phyloP scores from a whole-genome alignment of 2,888 invertebrate species.

The Oxycera nigricornis region DNA sequence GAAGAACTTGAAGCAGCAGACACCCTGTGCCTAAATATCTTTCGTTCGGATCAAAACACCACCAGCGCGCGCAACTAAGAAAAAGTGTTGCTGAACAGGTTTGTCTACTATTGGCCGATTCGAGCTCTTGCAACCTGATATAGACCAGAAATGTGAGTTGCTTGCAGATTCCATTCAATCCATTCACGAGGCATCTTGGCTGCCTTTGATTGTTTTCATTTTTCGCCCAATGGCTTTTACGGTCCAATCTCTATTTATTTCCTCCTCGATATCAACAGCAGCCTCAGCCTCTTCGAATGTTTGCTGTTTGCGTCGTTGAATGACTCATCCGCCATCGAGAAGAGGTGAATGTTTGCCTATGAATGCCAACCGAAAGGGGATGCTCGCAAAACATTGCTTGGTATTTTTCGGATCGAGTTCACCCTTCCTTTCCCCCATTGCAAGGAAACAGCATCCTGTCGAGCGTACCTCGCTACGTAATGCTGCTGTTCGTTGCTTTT shows the following conservation, averaged over 20 bases:
- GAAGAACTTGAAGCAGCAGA: not conserved
- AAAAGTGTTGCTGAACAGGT: not conserved
- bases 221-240: no score
- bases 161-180: not conserved
- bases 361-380: not conserved
- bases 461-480: no score
- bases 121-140: not conserved
- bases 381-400: no score
- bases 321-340: slow-evolving; percentile 6
- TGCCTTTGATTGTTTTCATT: no score
- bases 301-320: not conserved
- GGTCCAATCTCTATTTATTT: not conserved
- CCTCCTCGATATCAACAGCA: not conserved
- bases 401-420: no score
- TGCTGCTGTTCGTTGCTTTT: no score
- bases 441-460: no score
- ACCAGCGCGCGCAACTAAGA: not conserved
- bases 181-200: slow-evolving; percentile 1
- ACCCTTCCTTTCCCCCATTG: no score
- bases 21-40: not conserved
- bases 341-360: slow-evolving; percentile 14
- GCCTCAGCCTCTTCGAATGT: not conserved
- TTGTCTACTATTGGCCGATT: not conserved
- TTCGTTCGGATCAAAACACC: not conserved
- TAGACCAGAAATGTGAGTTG: not conserved